Evolutionary conservation across 2,113 vertebrate genomes (phyloP).

Genomic region (Geothlypis trichas): DNA sequence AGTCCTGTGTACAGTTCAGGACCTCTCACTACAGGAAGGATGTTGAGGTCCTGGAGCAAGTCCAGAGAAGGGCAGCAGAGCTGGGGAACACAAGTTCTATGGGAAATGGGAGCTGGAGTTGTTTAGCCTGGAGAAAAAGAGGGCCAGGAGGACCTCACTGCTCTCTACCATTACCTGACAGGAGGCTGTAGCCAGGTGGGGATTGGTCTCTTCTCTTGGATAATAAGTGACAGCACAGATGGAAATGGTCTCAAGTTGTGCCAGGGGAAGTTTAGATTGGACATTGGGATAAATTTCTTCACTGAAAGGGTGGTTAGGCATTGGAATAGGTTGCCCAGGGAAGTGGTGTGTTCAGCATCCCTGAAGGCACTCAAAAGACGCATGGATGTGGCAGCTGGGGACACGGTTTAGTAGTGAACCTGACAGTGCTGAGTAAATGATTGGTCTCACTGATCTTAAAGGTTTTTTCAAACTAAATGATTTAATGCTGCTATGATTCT

Average conservation of each 20-base stretch:
- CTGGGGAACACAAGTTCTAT: not conserved
- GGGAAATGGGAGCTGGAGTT: not conserved
- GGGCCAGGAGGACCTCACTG: accelerated
- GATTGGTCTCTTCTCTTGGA: not conserved
- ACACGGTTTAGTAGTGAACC: not conserved
- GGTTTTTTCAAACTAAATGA: not conserved
- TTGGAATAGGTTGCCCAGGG: not conserved
- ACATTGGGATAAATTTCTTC: not conserved
- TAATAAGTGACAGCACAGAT: not conserved
- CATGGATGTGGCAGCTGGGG: accelerated
- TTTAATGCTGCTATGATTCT: not conserved
- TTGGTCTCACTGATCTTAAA: not conserved
- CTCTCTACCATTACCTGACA: not conserved
- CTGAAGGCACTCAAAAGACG: not conserved
- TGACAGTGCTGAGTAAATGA: not conserved
- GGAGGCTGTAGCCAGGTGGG: not conserved
- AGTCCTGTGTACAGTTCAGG: not conserved
- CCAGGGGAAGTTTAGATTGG: not conserved
- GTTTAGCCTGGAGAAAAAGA: not conserved
- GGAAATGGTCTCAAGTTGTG: not conserved
- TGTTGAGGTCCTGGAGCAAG: accelerated
- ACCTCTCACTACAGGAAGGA: not conserved
- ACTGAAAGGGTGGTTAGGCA: not conserved
- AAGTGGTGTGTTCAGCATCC: not conserved
- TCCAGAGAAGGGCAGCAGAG: not conserved